Percentiles rank a stretch among this genome's conserved stretches.
These are phyloP conservation scores for Podarcis lilfordi DNA, from an alignment of 2,797 vertebrate genomes.

Conservation along the genomic window DNA sequence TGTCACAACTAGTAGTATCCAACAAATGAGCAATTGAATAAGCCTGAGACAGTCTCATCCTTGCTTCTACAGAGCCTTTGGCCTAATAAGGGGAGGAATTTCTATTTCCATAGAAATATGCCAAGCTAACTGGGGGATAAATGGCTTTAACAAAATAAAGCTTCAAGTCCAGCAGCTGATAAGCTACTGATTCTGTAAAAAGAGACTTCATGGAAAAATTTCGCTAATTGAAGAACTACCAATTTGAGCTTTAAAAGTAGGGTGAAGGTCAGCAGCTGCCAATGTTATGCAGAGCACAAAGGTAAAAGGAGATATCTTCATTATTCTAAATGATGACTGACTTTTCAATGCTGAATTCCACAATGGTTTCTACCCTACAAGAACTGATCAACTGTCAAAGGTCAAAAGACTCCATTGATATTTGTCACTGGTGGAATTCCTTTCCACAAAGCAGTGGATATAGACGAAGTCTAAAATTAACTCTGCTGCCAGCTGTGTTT, in stretches of 20 bases:
- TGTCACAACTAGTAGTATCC: background rate
- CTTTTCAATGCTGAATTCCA: slow-evolving; percentile 22
- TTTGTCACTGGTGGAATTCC: slow-evolving; percentile 21
- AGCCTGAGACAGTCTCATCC: background rate
- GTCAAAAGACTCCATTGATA: slow-evolving; percentile 33
- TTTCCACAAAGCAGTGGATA: slow-evolving; percentile 21
- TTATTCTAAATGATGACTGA: slow-evolving; percentile 13
- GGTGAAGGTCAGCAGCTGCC: background rate
- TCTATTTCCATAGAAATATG: background rate
- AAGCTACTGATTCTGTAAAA: background rate
- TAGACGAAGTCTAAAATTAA: slow-evolving; percentile 56
- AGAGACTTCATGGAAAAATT: background rate
- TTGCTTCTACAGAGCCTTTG: background rate
- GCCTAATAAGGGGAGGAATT: background rate
- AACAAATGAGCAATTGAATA: background rate
- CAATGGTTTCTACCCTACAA: background rate
- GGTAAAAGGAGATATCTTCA: background rate
- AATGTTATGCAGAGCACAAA: background rate
- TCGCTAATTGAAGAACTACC: slow-evolving; percentile 25
- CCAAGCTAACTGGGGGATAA: background rate
- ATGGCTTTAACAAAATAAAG: background rate
- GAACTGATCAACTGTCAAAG: background rate
- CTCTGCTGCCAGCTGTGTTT: slow-evolving; percentile 51
- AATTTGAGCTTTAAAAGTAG: slow-evolving; percentile 7
- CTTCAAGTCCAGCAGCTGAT: background rate